A percentile compares a stretch with the other conserved stretches of the same genome.
These are phyloP conservation scores for Apodemia zela DNA, from an alignment of 2,888 invertebrate species.

Conservation along the genomic window DNA sequence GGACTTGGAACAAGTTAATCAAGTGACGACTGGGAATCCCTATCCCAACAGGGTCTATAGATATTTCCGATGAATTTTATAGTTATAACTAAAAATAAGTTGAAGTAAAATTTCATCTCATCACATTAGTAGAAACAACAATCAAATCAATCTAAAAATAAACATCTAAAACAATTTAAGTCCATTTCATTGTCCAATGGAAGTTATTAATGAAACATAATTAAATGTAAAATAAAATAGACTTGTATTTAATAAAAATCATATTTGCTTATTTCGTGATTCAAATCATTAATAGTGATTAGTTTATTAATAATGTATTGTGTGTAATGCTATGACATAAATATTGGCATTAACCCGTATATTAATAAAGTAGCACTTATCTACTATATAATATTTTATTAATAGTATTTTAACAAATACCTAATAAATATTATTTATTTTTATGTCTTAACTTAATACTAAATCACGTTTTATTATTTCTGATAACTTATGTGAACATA, in stretches of 20 bases:
- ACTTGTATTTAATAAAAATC: not conserved
- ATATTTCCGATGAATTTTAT: too few species aligned
- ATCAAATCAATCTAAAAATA: too few species aligned
- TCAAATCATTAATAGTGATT: not conserved
- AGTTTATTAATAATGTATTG: not conserved
- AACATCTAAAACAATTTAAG: too few species aligned
- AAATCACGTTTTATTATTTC: slow-evolving; percentile 7
- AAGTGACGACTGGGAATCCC: too few species aligned
- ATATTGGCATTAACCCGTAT: slow-evolving; percentile 11
- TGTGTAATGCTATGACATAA: not conserved
- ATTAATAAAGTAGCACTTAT: not conserved
- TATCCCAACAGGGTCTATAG: too few species aligned
- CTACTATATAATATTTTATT: not conserved
- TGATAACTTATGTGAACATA: slow-evolving; percentile 2
- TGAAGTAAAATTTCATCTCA: too few species aligned
- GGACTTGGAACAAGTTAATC: too few species aligned
- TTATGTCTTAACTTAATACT: not conserved
- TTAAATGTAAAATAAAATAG: too few species aligned
- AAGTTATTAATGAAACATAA: too few species aligned
- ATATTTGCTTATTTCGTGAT: not conserved
- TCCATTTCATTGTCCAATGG: too few species aligned
- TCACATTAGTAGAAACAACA: too few species aligned
- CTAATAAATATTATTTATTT: slow-evolving; percentile 8
- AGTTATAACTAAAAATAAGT: too few species aligned
- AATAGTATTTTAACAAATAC: not conserved